A percentile compares a stretch with the other conserved stretches of the same genome.
Evolutionary conservation across 2,888 invertebrate genomes (phyloP).

Genomic region (Epiblema foenella): DNA sequence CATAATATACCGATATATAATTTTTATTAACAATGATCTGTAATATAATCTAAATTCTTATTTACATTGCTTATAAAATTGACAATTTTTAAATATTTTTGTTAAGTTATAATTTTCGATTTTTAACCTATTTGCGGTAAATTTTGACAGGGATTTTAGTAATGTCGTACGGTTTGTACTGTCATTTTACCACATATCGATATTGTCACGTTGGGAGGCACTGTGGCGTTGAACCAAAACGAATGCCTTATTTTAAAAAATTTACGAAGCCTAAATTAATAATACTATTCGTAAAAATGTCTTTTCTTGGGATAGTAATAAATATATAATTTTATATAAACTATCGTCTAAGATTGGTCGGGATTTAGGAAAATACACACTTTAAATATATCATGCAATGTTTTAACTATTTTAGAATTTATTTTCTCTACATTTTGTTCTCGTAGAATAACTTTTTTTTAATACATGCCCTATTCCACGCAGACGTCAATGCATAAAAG

Average conservation of each 20-base stretch:
- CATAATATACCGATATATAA: slow-evolving; percentile 74
- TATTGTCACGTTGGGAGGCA: slow-evolving; percentile 82
- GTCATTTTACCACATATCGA: slow-evolving; percentile 58
- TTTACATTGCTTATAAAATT: slow-evolving; percentile 82
- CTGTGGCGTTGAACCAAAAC: slow-evolving; percentile 80
- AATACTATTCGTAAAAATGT: slow-evolving; percentile 86
- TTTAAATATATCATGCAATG: slow-evolving; percentile 59
- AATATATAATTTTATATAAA: slow-evolving; percentile 76
- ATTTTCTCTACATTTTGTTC: slow-evolving; percentile 29
- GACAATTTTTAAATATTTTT: slow-evolving; percentile 71
- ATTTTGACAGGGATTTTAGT: slow-evolving; percentile 55
- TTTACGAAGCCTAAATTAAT: slow-evolving; percentile 83
- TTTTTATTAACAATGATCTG: slow-evolving; percentile 70
- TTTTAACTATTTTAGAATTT: slow-evolving; percentile 51
- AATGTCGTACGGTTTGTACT: slow-evolving; percentile 46
- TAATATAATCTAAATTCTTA: slow-evolving; percentile 72
- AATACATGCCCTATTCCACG: slow-evolving; percentile 23
- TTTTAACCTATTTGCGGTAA: slow-evolving; percentile 61
- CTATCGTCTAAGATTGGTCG: slow-evolving; percentile 81
- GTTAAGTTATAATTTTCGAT: slow-evolving; percentile 66
- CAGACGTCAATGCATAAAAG: slow-evolving; percentile 33
- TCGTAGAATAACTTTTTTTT: slow-evolving; percentile 24
- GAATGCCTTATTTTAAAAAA: slow-evolving; percentile 70
- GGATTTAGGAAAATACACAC: slow-evolving; percentile 80
- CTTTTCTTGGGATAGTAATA: slow-evolving; percentile 80